Evolutionary conservation across 2,888 invertebrate genomes (phyloP).

Genomic region (Amphimallon solstitiale): DNA sequence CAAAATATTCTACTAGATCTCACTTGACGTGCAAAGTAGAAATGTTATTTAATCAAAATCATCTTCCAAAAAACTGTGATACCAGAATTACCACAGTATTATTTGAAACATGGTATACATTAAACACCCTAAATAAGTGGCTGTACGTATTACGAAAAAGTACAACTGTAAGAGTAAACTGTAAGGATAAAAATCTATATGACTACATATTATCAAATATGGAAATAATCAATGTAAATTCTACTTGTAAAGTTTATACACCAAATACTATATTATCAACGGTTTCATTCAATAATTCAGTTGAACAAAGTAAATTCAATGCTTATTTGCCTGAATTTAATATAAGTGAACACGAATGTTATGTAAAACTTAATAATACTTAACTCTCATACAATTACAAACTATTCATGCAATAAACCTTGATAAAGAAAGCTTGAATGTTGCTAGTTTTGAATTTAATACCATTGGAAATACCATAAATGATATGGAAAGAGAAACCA

Average conservation of each 20-base stretch:
- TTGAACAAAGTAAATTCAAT: too few species aligned
- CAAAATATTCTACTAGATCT: conserved; percentile 10
- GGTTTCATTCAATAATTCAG: too few species aligned
- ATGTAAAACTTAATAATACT: too few species aligned
- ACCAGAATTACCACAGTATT: neutral
- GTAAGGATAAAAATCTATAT: neutral
- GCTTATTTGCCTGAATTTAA: too few species aligned
- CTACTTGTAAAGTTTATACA: neutral
- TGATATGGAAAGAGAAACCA: too few species aligned
- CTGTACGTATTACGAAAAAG: neutral
- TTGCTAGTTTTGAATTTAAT: too few species aligned
- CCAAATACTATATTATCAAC: too few species aligned
- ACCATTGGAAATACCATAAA: too few species aligned
- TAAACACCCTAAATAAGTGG: neutral
- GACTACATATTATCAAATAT: neutral
- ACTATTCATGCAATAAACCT: too few species aligned
- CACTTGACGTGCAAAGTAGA: neutral
- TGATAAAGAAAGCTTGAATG: too few species aligned
- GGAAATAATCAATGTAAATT: neutral
- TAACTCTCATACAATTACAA: too few species aligned
- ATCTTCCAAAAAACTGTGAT: conserved; percentile 5
- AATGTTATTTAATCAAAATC: neutral
- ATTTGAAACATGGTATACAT: conserved; percentile 12
- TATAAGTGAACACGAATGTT: too few species aligned
- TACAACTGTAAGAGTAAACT: neutral